phyloP scores from a whole-genome alignment of 2,888 invertebrate genomes.

The Temnothorax rugatulus region DNA sequence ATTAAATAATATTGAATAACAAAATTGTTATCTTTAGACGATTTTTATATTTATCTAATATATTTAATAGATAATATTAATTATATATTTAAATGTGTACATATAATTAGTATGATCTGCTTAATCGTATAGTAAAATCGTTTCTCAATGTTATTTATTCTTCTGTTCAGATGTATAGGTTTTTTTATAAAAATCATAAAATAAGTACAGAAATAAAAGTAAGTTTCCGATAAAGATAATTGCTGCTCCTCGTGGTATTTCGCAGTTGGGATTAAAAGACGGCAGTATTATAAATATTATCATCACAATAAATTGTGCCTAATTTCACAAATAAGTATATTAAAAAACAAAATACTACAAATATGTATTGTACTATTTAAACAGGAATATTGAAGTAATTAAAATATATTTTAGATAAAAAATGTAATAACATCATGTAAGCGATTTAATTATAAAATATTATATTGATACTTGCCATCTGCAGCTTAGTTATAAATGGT shows the following conservation, averaged over 20 bases:
- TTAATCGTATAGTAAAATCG: not conserved
- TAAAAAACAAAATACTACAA: not conserved
- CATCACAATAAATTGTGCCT: slow-evolving; percentile 8
- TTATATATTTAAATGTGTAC: not conserved
- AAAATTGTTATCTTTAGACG: too few species aligned
- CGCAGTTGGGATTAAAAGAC: not conserved
- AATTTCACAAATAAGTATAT: not conserved
- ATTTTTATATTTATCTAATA: not conserved
- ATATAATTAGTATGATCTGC: not conserved
- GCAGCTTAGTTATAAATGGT: slow-evolving; percentile 87
- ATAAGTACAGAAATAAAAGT: slow-evolving; percentile 1
- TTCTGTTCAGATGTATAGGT: not conserved
- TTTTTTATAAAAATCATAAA: slow-evolving; percentile 29
- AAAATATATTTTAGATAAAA: not conserved
- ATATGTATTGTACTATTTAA: not conserved
- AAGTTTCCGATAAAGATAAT: not conserved
- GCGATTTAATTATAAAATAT: not conserved
- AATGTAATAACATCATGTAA: not conserved
- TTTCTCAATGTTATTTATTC: not conserved
- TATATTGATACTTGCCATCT: slow-evolving; percentile 88
- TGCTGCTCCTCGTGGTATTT: fast-evolving
- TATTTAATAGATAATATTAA: not conserved
- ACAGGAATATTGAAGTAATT: not conserved
- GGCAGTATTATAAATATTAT: fast-evolving
- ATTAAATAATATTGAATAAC: not conserved